Evolutionary conservation across 2,888 invertebrate species (phyloP), one percentile per base, ranked within the genome.

Genomic region (Rhagophthalmus giganteus): DNA sequence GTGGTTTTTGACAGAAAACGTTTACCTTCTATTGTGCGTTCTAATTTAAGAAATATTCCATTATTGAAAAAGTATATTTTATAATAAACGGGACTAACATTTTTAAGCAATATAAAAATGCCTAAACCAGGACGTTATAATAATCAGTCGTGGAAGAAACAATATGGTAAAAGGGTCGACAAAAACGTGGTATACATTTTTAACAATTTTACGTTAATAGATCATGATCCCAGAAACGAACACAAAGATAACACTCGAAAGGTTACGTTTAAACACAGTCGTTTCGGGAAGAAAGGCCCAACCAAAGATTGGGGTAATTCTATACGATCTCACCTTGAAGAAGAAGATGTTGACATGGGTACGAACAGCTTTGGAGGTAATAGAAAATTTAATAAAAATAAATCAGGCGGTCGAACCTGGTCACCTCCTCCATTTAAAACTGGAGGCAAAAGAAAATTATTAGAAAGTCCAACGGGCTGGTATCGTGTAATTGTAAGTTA

Each of bases 301-400:
- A 7, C 32, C 45, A 8, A 59, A 54, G 57, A 63, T 47, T 63
- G 60, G 60, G 41, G 54, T 5, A 42, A 41, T 16, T 54, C 59
- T 2, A 24, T 61, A 1, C 38, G 53, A 46, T 64, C 68, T 7
- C 72, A 81, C 35, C 58, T 84, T n/a, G 73, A 80, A 38, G 83
- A 83, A 60, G 83, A 83, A 69, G 84, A 84, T 62, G 79, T 84
- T 61, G 83, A 84, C 56, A 84, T 84, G 84, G 70, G 71, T 10
- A 76, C 76, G 14, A 76, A 75, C 1, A 20, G 20, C 20, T 5
- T 20, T 9, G 31, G 5, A 24, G 40, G 1, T 38, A 42, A 20
- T 5, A 20, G 20, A 7, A 5, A 5, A 5, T 20, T 20, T 20
- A n/a, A n/a, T n/a, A 11, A 40, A 28, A 46, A 44, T 1, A 68